Percentiles rank a stretch among this genome's conserved stretches.
Conservation (phyloP, 1,140 invertebrate genomes). For the Drosophila leontia region DNA sequence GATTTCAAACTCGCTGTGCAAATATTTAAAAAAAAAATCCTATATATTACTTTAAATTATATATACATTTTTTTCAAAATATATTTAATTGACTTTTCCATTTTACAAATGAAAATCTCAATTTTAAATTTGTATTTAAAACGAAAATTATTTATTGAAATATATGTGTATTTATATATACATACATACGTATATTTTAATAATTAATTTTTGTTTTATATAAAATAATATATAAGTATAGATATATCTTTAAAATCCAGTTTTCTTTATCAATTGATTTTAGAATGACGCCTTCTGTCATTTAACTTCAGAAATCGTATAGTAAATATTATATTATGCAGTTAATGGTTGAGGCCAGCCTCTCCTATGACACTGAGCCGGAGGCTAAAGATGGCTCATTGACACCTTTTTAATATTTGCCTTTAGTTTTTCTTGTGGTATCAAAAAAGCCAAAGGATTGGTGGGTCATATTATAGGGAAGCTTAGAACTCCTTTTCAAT, state of each 20-base stretch:
- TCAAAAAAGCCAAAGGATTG: no score
- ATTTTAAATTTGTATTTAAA: neutral
- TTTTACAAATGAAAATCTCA: neutral
- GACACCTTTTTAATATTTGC: neutral
- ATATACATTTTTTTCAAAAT: neutral
- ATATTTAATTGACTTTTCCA: neutral
- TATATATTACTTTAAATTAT: neutral
- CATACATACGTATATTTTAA: neutral
- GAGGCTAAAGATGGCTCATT: constrained; percentile 1
- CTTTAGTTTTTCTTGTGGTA: neutral
- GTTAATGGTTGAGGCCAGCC: neutral
- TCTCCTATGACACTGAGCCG: neutral
- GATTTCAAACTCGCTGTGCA: neutral
- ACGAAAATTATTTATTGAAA: neutral
- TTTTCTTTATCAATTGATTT: neutral
- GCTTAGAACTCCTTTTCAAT: no score
- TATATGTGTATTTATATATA: no score
- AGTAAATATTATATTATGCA: constrained; percentile 1
- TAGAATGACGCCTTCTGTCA: neutral
- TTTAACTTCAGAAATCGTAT: neutral
- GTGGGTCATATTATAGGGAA: neutral
- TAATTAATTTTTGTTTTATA: neutral
- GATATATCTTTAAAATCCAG: neutral
- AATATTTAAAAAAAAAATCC: neutral
- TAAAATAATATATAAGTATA: neutral